These are phyloP conservation scores for Cyrtodaria siliqua DNA, from an alignment of 2,888 invertebrate genomes.

Conservation along the genomic window DNA sequence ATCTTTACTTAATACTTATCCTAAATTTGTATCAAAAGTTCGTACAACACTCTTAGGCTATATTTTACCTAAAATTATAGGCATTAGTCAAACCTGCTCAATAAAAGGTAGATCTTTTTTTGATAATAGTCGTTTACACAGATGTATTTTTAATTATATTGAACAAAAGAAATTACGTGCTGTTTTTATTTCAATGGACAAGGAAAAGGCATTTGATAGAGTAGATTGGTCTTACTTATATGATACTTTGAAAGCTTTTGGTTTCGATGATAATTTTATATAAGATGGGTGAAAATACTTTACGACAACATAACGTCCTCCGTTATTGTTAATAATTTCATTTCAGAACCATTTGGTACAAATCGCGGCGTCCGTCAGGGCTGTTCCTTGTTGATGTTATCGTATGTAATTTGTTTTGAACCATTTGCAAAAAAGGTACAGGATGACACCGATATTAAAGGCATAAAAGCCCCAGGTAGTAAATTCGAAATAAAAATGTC, in stretches of 20 bases:
- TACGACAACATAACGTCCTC: constrained; percentile 55
- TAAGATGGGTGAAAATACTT: constrained; percentile 58
- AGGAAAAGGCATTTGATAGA: constrained; percentile 70
- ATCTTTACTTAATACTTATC: constrained; percentile 62
- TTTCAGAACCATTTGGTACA: constrained; percentile 46
- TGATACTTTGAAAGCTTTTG: constrained; percentile 52
- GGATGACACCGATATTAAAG: constrained; percentile 18
- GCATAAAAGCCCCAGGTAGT: constrained; percentile 26
- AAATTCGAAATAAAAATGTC: constrained; percentile 30
- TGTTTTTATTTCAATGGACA: constrained; percentile 63
- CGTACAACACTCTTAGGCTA: constrained; percentile 47
- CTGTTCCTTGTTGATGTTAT: constrained; percentile 44
- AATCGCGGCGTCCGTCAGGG: constrained; percentile 56
- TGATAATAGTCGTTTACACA: constrained; percentile 61
- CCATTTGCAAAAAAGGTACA: constrained; percentile 37
- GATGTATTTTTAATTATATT: constrained; percentile 57
- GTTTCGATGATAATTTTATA: constrained; percentile 59
- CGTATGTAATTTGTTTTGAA: constrained; percentile 49
- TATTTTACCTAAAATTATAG: constrained; percentile 49
- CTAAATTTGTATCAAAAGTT: constrained; percentile 64
- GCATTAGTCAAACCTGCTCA: constrained; percentile 62
- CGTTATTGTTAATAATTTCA: constrained; percentile 56
- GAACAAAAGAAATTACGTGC: constrained; percentile 52
- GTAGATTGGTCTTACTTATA: constrained; percentile 63
- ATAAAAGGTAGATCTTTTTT: constrained; percentile 63